Conservation (phyloP, 1,140 invertebrate genomes). For the Oryctes rhinoceros region DNA sequence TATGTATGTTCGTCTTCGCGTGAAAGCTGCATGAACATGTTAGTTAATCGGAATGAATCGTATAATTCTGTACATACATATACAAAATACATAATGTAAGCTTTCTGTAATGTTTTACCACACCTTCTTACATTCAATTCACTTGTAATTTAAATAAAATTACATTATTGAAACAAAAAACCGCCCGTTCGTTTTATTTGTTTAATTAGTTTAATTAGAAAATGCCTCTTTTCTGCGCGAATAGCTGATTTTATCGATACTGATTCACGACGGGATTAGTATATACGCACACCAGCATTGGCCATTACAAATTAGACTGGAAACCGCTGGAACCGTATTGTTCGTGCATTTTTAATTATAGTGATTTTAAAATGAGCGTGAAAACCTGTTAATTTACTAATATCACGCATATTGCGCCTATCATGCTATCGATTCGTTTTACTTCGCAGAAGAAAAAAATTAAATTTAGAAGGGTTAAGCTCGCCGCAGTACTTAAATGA, state of each 20-base stretch:
- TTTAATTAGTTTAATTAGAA: slow-evolving; percentile 23
- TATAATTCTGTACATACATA: slow-evolving; percentile 19
- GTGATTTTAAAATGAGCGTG: slow-evolving; percentile 2
- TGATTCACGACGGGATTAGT: slow-evolving; percentile 18
- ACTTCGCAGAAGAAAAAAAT: not conserved
- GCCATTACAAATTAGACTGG: not conserved
- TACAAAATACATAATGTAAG: slow-evolving; percentile 12
- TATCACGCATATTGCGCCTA: slow-evolving; percentile 7
- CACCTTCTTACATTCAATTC: slow-evolving; percentile 14
- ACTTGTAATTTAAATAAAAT: slow-evolving; percentile 23
- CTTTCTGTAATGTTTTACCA: slow-evolving; percentile 10
- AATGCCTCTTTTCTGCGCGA: slow-evolving; percentile 14
- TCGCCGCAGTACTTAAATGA: no score
- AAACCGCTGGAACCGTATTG: not conserved
- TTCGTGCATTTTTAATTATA: slow-evolving; percentile 16
- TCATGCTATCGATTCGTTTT: not conserved
- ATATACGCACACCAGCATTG: not conserved
- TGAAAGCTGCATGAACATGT: not conserved
- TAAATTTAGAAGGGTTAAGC: not conserved
- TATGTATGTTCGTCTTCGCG: not conserved
- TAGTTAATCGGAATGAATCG: not conserved
- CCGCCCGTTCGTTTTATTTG: slow-evolving; percentile 11
- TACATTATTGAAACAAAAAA: slow-evolving; percentile 20
- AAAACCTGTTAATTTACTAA: slow-evolving; percentile 11
- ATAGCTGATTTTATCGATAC: slow-evolving; percentile 18